Conservation (phyloP, 2,797 vertebrate species). For the Apogon talboti region DNA sequence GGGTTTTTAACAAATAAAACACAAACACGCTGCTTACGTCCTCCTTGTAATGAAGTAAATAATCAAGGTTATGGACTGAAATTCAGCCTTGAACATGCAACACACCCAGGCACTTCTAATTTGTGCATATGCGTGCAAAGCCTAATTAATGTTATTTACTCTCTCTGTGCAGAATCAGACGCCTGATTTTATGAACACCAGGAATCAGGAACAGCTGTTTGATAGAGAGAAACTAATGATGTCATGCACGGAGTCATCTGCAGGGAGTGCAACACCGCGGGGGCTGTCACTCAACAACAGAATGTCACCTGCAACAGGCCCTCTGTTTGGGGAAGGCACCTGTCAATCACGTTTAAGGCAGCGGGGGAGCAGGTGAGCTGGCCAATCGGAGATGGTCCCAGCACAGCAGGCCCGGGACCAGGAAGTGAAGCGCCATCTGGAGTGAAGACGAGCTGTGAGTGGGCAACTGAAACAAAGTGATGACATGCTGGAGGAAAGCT, state of each 20-base stretch:
- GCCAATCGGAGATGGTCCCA: slow-evolving; percentile 81
- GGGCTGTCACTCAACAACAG: slow-evolving; percentile 75
- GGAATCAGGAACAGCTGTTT: slow-evolving; percentile 77
- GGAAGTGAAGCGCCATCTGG: slow-evolving; percentile 84
- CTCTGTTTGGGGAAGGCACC: slow-evolving; percentile 80
- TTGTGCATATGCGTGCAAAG: slow-evolving; percentile 30
- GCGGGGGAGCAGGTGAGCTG: slow-evolving; percentile 71
- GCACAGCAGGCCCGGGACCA: slow-evolving; percentile 82
- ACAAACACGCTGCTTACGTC: slow-evolving; percentile 15
- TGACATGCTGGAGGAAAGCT: slow-evolving; percentile 73
- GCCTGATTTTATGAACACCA: slow-evolving; percentile 55
- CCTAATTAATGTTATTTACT: slow-evolving; percentile 66
- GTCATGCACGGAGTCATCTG: slow-evolving; percentile 76
- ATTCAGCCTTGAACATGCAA: slow-evolving; percentile 19
- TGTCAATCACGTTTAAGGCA: slow-evolving; percentile 78
- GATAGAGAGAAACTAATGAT: slow-evolving; percentile 80
- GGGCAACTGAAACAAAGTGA: slow-evolving; percentile 71
- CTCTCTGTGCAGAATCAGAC: slow-evolving; percentile 47
- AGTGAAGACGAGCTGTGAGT: slow-evolving; percentile 73
- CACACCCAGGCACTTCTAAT: slow-evolving; percentile 33
- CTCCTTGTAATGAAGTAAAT: slow-evolving; percentile 30
- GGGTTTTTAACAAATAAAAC: neutral
- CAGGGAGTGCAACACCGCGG: slow-evolving; percentile 62
- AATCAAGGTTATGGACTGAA: slow-evolving; percentile 10
- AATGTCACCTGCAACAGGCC: slow-evolving; percentile 61